Evolutionary conservation across 2,797 vertebrate genomes (phyloP), one percentile per base, ranked within the genome.

Genomic region (Gymnodraco acuticeps): DNA sequence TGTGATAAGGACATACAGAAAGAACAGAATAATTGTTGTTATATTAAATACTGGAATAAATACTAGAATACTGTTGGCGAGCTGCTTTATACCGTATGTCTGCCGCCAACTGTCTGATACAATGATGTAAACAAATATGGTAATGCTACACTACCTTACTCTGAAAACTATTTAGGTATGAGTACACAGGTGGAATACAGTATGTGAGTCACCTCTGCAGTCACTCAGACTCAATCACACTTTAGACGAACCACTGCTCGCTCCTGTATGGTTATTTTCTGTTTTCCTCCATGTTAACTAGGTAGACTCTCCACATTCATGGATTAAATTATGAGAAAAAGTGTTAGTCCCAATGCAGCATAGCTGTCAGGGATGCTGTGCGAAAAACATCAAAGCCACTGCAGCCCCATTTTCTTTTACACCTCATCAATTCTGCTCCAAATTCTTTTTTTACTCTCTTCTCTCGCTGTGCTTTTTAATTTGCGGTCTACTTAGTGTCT

Each of bases 371-470:
- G 77, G 79, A 81, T 79, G 79, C 75, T 79, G 81, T 69, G 66
- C 4, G 19, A 74, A 87, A 38, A 88, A 90, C 86, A 91, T 90
- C 91, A 91, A 89, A 92, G 89, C 81, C 77, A 74, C 85, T 11
- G 42, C 80, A 82, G 78, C 77, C 80, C 70, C 81, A 84, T 90
- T 88, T 87, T 82, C 82, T 84, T 80, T 88, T 85, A 87, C 90
- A 88, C 85, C 86, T 93, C 90, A 92, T 89, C 90, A 91, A 88
- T 84, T 92, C 86, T 81, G 85, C 81, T 90, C 78, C 82, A 88
- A 87, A 90, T 89, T 86, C 80, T 73, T 81, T 63, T 78, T 77
- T 83, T 82, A 38, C 65, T 76, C 64, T 84, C 75, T 23, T 77
- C 61, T 65, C 81, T 82, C 33, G 31, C 81, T 77, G 73, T 77